Percentiles rank a stretch among this genome's conserved stretches.
Evolutionary conservation across 53 echinoderm and acorn worm species (phyloP).

Genomic region (Luidia sarsii): DNA sequence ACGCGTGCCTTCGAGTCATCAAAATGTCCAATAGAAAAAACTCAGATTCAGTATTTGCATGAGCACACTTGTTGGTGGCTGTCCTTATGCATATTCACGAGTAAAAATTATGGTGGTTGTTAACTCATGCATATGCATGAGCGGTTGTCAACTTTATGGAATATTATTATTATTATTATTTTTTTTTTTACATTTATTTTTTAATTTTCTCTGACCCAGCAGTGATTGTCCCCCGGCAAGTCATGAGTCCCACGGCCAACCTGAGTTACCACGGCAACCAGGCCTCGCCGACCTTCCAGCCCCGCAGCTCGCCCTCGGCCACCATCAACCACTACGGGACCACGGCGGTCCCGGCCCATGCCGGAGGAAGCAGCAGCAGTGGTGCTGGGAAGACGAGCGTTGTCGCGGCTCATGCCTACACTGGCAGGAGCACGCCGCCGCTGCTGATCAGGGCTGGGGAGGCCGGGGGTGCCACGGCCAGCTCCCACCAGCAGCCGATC

Average conservation of each 20-base stretch:
- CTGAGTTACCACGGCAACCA: conserved; percentile 65
- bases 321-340: conserved; percentile 85
- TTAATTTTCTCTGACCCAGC: background rate
- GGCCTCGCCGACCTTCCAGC: conserved; percentile 49
- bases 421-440: conserved; percentile 27
- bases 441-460: conserved; percentile 47
- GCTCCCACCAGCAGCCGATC: conserved; percentile 75
- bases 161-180: no score
- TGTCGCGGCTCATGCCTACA: conserved; percentile 14
- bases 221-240: conserved; percentile 78
- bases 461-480: conserved; percentile 34
- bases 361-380: no score
- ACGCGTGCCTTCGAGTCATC: no score
- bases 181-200: no score
- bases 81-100: no score
- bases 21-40: no score
- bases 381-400: conserved; percentile 13
- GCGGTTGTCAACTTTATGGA: no score
- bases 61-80: no score
- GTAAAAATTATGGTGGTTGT: no score
- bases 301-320: conserved; percentile 72
- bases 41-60: no score
- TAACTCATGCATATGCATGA: no score
- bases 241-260: conserved; percentile 33
- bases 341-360: conserved; percentile 27